Base-by-base conservation (phyloP, 2,888 invertebrate species). In the Pollenia griseotomentosa region DNA sequence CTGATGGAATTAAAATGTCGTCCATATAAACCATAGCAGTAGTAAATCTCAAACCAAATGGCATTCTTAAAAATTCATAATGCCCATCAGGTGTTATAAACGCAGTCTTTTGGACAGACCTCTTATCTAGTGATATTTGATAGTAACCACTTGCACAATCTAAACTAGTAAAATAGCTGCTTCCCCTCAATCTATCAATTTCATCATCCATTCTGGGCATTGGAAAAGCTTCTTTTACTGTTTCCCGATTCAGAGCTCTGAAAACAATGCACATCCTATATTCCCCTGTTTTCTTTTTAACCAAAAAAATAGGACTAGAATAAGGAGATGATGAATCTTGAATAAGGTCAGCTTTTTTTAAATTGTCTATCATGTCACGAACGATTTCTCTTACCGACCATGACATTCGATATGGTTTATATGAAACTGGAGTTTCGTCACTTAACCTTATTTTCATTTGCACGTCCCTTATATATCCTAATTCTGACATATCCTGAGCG, bases 161-260 rank as follows among this genome's bases (percentile, higher is more conserved):
- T 51, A 68, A 11, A n/a, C 68, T 68, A 68, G 68, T 68, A 42
- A 68, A 68, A 68, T 11, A 51, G 6, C 19, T 23, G 68, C 51
- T 51, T 19, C 68, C 68, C 10, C 68, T 68, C n/a, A 68, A 68
- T 68, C 68, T 68, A 68, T 68, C 33, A 16, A 65, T 65, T 65
- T 65, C 44, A 65, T 44, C 65, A 44, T 65, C 65, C 33, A 33
- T 68, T 33, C 14, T 68, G 53, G 68, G 33, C 68, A 51, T 68
- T 51, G 68, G 51, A 12, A 68, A 68, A 11, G 4, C 23, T 19
- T 68, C 68, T 68, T 71, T 55, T 11, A 55, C 23, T 10, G 70
- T 40, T 71, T 71, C 16, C 40, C 70, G 2, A 55, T 71, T 71
- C 55, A 53, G 70, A 55, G 33, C 70, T 55, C 70, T 71, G 70